Conservation (phyloP, 2,113 vertebrate species). For the Anguilla rostrata region DNA sequence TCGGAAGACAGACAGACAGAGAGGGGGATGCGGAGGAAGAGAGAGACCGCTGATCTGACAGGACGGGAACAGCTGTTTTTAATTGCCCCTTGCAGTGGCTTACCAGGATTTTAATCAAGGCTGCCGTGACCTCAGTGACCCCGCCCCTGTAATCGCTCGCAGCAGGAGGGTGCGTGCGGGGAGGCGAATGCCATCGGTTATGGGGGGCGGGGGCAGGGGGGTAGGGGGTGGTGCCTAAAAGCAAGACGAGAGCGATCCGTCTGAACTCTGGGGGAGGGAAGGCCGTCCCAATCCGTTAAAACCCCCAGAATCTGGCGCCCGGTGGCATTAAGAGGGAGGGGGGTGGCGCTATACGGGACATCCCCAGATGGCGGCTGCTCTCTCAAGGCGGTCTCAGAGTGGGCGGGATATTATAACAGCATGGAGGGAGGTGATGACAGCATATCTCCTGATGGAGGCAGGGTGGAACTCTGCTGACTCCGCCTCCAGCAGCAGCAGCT, state of each 20-base stretch:
- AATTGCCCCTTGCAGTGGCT: not conserved
- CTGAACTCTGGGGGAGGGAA: not conserved
- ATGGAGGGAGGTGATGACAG: too few relatives aligned
- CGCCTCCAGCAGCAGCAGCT: too few relatives aligned
- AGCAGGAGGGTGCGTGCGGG: too few relatives aligned
- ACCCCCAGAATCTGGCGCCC: too few relatives aligned
- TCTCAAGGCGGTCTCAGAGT: not conserved
- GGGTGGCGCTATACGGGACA: not conserved
- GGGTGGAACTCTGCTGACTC: too few relatives aligned
- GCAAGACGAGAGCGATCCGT: not conserved
- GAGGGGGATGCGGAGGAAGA: not conserved
- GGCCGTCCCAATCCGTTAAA: not conserved
- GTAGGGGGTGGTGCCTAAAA: not conserved
- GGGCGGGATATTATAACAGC: too few relatives aligned
- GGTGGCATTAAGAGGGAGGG: not conserved
- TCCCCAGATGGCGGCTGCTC: not conserved
- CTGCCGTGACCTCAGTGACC: not conserved
- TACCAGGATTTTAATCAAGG: conserved; percentile 14
- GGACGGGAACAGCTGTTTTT: conserved; percentile 12
- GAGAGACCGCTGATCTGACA: not conserved
- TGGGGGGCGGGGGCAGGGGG: too few relatives aligned
- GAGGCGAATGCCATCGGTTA: too few relatives aligned
- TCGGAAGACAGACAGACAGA: too few relatives aligned
- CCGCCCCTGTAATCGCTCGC: not conserved
- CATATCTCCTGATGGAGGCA: too few relatives aligned